Conservation (phyloP, 2,113 vertebrate species). For the Nycticebus coucang region DNA sequence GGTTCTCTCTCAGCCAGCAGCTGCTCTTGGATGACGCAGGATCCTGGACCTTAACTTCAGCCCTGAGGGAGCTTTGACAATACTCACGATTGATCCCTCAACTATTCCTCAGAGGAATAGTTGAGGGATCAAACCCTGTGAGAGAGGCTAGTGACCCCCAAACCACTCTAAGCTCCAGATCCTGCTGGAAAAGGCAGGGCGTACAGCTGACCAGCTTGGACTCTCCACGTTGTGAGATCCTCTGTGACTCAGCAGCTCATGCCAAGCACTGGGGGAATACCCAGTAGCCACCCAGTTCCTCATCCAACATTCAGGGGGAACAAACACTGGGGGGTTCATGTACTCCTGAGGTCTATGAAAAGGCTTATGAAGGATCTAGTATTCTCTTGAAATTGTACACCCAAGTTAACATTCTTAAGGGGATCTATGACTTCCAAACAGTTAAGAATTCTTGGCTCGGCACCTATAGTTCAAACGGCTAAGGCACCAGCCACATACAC, state of each 20-base stretch:
- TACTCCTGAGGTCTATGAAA: not conserved
- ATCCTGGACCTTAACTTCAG: not conserved
- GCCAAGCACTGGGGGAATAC: not conserved
- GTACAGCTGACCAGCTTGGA: not conserved
- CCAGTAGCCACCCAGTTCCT: not conserved
- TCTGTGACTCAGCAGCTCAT: not conserved
- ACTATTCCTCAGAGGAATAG: not conserved
- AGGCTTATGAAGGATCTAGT: not conserved
- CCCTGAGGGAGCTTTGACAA: slow-evolving; percentile 22
- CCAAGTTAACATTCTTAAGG: not conserved
- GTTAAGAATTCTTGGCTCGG: not conserved
- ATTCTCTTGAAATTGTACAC: not conserved
- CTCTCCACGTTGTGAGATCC: not conserved
- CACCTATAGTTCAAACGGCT: too few relatives aligned
- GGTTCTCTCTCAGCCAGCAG: not conserved
- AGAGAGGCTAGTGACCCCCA: not conserved
- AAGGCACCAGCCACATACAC: too few relatives aligned
- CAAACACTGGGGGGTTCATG: not conserved
- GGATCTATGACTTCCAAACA: not conserved
- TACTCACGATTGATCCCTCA: not conserved
- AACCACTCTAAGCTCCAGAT: not conserved
- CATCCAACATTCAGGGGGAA: not conserved
- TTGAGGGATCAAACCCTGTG: not conserved
- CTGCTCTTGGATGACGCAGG: not conserved
- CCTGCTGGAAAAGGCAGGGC: not conserved